A percentile compares a stretch with the other conserved stretches of the same genome.
Evolutionary conservation across 2,113 vertebrate species (phyloP).

Genomic region (pig (Sus scrofa)): DNA sequence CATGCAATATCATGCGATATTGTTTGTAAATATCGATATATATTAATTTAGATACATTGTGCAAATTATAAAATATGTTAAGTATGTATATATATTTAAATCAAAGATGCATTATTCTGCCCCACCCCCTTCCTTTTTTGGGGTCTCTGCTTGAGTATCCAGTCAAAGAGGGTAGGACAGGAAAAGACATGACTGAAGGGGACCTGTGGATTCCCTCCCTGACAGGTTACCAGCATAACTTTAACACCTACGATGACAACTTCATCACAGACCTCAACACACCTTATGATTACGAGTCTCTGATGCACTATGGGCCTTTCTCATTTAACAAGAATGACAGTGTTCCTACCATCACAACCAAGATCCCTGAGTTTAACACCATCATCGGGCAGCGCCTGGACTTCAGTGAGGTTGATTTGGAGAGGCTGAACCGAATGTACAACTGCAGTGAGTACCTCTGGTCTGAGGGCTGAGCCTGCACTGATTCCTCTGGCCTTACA

Average conservation of each 20-base stretch:
- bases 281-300: conserved; percentile 95
- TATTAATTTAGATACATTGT: neutral
- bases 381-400: conserved; percentile 96
- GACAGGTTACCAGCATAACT: conserved; percentile 91
- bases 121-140: neutral
- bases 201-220: conserved; percentile 58
- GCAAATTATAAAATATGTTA: neutral
- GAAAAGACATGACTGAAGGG: neutral
- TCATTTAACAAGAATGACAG: conserved; percentile 94
- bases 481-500: accelerated
- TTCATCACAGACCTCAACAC: conserved; percentile 95
- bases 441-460: conserved; percentile 93
- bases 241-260: conserved; percentile 90
- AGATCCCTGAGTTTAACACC: conserved; percentile 93
- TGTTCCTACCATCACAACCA: conserved; percentile 94
- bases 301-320: conserved; percentile 95
- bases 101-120: neutral
- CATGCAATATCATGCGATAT: too few relatives aligned
- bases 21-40: neutral
- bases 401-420: conserved; percentile 91
- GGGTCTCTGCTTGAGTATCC: neutral
- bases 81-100: neutral
- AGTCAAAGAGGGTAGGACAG: neutral
- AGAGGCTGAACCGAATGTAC: conserved; percentile 96
- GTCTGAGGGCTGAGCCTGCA: neutral